Evolutionary conservation across 2,113 vertebrate species (phyloP).

Genomic region (Aramus guarauna): DNA sequence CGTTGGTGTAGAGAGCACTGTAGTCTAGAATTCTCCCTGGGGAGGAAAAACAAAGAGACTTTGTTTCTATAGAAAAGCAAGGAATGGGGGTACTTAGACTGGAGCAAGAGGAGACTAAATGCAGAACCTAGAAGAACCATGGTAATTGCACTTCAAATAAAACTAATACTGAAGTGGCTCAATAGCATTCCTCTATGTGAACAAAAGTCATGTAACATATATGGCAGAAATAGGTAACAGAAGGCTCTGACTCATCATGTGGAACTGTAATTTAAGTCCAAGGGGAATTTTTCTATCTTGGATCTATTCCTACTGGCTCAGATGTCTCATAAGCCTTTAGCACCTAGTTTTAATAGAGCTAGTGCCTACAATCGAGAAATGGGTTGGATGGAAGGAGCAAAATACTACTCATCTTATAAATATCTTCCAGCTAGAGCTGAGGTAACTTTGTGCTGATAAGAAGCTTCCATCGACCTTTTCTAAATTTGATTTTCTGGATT

Average conservation of each 20-base stretch:
- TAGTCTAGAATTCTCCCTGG: not conserved
- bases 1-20: not conserved
- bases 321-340: slow-evolving; percentile 52
- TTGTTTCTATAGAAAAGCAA: not conserved
- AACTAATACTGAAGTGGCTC: not conserved
- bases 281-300: slow-evolving; percentile 42
- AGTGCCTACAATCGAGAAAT: not conserved
- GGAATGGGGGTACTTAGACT: not conserved
- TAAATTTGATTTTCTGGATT: slow-evolving; percentile 53
- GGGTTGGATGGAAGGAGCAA: slow-evolving; percentile 24
- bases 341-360: slow-evolving; percentile 41
- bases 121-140: not conserved
- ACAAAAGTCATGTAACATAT: not conserved
- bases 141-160: not conserved
- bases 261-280: slow-evolving; percentile 51
- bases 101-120: not conserved
- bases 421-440: slow-evolving; percentile 17
- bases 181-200: not conserved
- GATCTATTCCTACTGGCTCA: slow-evolving; percentile 45
- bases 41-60: not conserved
- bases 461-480: slow-evolving; percentile 50
- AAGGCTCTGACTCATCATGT: slow-evolving; percentile 58
- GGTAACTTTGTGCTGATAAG: slow-evolving; percentile 21
- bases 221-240: slow-evolving; percentile 46
- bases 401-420: slow-evolving; percentile 38